Evolutionary conservation across 2,888 invertebrate genomes (phyloP).

Genomic region (Slavum lentiscoides): DNA sequence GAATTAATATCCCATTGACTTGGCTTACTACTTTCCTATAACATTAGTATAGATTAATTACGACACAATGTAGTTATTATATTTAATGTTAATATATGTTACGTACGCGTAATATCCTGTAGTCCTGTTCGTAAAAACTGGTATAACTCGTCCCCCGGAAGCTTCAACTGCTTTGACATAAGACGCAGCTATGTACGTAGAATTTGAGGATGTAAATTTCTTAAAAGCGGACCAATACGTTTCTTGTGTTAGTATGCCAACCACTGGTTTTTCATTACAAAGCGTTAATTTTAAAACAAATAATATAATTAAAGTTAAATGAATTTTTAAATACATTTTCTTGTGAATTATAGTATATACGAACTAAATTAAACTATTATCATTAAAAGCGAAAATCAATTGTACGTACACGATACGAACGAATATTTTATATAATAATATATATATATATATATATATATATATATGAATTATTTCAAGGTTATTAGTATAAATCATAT

Average conservation of each 20-base stretch:
- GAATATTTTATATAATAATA: too few species aligned
- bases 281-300: background rate
- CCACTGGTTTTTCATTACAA: constrained; percentile 62
- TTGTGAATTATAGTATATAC: background rate
- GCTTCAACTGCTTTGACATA: constrained; percentile 88
- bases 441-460: too few species aligned
- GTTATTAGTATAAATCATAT: too few species aligned
- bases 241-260: constrained; percentile 75
- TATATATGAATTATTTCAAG: too few species aligned
- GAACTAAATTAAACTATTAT: background rate
- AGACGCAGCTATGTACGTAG: constrained; percentile 80
- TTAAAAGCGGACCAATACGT: constrained; percentile 58
- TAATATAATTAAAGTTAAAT: background rate
- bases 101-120: constrained; percentile 51
- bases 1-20: constrained; percentile 77
- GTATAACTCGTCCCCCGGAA: constrained; percentile 82
- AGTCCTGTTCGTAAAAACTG: constrained; percentile 62
- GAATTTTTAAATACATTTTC: constrained; percentile 11
- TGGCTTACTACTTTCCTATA: constrained; percentile 67
- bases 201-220: constrained; percentile 61
- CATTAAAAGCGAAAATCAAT: too few species aligned
- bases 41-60: background rate
- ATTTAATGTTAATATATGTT: background rate
- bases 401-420: too few species aligned
- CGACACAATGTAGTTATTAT: background rate